A percentile compares a stretch with the other conserved stretches of the same genome.
phyloP scores from a whole-genome alignment of 2,797 vertebrate species.

The Synaphobranchus kaupii region DNA sequence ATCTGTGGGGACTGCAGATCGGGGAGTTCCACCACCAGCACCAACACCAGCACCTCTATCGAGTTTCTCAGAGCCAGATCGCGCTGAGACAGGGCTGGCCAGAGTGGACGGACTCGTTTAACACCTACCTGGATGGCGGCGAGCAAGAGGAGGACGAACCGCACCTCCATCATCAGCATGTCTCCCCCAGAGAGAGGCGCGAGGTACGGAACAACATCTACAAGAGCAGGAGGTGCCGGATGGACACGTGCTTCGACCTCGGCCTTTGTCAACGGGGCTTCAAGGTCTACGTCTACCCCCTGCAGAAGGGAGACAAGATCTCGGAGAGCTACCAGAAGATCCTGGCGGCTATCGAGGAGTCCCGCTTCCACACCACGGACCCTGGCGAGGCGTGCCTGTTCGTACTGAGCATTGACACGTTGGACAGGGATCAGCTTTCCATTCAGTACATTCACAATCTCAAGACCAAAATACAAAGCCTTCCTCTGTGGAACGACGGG shows the following conservation, averaged over 20 bases:
- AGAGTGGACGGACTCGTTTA: constrained; percentile 56
- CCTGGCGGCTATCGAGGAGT: constrained; percentile 72
- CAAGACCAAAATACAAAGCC: constrained; percentile 70
- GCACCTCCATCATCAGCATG: constrained; percentile 74
- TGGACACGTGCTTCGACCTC: constrained; percentile 82
- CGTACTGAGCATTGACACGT: constrained; percentile 75
- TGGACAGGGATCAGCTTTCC: constrained; percentile 80
- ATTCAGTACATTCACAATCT: constrained; percentile 73
- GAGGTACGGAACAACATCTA: constrained; percentile 76
- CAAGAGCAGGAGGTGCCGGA: constrained; percentile 77
- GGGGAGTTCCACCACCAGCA: constrained; percentile 69
- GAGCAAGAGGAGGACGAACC: constrained; percentile 77
- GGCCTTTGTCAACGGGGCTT: constrained; percentile 73
- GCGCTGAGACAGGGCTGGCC: constrained; percentile 63
- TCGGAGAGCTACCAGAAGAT: constrained; percentile 80
- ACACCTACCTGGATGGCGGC: constrained; percentile 74
- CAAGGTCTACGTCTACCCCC: constrained; percentile 74
- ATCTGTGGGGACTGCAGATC: constrained; percentile 78
- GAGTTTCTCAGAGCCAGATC: constrained; percentile 46
- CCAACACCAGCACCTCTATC: constrained; percentile 48
- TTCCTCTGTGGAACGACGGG: constrained; percentile 77
- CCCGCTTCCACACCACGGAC: constrained; percentile 74
- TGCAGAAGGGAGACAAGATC: constrained; percentile 68
- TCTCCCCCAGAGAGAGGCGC: constrained; percentile 70
- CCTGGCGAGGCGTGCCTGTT: constrained; percentile 73